Percentiles rank a stretch among this genome's conserved stretches.
Evolutionary conservation across 1,140 invertebrate genomes (phyloP).

Genomic region (Drosophila lowei): DNA sequence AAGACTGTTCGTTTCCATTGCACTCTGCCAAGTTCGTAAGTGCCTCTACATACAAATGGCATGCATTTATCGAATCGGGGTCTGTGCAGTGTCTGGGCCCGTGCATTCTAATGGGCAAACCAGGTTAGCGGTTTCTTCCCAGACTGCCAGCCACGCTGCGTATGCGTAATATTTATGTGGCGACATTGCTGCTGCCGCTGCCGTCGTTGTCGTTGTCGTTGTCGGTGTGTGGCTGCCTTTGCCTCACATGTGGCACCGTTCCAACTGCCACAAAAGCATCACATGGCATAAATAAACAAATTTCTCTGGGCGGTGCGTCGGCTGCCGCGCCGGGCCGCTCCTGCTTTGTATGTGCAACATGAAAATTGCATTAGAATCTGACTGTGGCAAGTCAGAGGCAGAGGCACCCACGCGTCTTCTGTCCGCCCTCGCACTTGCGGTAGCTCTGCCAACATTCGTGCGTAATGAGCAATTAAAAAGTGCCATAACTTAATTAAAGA

Average conservation of each 20-base stretch:
- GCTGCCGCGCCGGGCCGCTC: constrained; percentile 3
- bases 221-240: background rate
- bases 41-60: background rate
- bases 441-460: constrained; percentile 2
- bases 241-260: constrained; percentile 67
- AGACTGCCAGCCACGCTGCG: constrained; percentile 44
- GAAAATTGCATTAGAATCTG: constrained; percentile 66
- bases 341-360: constrained; percentile 53
- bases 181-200: constrained; percentile 22
- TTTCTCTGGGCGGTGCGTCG: constrained; percentile 33
- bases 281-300: constrained; percentile 74
- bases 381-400: constrained; percentile 3
- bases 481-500: constrained; percentile 67
- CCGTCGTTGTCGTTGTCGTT: constrained; percentile 2
- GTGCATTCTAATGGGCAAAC: constrained; percentile 55
- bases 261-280: constrained; percentile 49
- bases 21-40: background rate
- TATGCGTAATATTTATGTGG: constrained; percentile 72
- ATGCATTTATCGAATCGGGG: constrained; percentile 15
- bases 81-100: constrained; percentile 38
- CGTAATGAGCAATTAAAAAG: constrained; percentile 68
- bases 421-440: background rate
- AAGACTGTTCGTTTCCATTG: background rate
- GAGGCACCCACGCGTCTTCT: constrained; percentile 14
- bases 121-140: constrained; percentile 58